phyloP scores from a whole-genome alignment of 2,797 vertebrate species.

The Pseudocheirus occidentalis region DNA sequence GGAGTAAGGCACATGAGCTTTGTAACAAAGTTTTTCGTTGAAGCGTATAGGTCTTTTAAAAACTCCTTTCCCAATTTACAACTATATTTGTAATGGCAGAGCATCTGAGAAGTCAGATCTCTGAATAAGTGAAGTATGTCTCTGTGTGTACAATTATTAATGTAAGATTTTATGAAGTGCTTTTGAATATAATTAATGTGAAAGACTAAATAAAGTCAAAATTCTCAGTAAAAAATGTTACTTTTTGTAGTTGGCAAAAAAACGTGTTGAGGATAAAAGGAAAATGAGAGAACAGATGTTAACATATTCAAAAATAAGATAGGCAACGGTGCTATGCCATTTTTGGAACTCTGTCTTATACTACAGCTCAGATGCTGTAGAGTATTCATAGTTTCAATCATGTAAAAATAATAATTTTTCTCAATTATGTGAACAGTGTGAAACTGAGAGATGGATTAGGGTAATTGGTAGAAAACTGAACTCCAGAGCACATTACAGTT shows the following conservation, averaged over 20 bases:
- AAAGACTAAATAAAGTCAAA: conserved; percentile 18
- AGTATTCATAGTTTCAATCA: conserved; percentile 44
- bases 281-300: conserved; percentile 21
- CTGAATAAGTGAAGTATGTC: not conserved
- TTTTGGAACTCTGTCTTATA: conserved; percentile 24
- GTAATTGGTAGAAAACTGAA: conserved; percentile 66
- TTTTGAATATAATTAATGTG: conserved; percentile 2
- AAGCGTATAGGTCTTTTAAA: not conserved
- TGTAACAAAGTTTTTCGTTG: not conserved
- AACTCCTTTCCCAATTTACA: not conserved
- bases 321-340: conserved; percentile 18
- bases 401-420: conserved; percentile 59
- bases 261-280: conserved; percentile 9
- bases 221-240: conserved; percentile 31
- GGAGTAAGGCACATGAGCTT: not conserved
- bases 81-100: not conserved
- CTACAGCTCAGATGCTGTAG: conserved; percentile 36
- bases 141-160: not conserved
- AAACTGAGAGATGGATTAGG: conserved; percentile 49
- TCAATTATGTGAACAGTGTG: conserved; percentile 52
- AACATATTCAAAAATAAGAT: conserved; percentile 11
- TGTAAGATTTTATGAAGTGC: not conserved
- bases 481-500: conserved; percentile 19
- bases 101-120: not conserved
- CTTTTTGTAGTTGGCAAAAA: conserved; percentile 20